Evolutionary conservation across 2,888 invertebrate species (phyloP).

Genomic region (Malthinus seriepunctatus): DNA sequence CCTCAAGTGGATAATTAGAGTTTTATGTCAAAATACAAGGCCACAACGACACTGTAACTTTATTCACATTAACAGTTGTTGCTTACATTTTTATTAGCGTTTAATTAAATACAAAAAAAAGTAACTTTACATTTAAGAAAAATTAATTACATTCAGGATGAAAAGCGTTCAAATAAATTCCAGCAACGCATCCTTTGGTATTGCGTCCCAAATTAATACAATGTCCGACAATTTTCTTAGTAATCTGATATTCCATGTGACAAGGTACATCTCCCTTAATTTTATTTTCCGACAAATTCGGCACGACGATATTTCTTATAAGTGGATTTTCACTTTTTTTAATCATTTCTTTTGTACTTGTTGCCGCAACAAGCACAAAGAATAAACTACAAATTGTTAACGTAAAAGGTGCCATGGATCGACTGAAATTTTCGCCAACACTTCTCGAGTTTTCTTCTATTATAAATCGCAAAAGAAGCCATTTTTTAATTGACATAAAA

Average conservation of each 20-base stretch:
- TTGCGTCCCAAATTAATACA: constrained; percentile 52
- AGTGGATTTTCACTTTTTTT: constrained; percentile 42
- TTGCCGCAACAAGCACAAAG: constrained; percentile 4
- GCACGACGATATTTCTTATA: constrained; percentile 33
- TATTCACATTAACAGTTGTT: no score
- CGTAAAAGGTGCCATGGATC: constrained; percentile 13
- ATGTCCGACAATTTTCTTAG: constrained; percentile 51
- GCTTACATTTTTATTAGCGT: background rate
- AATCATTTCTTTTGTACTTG: constrained; percentile 31
- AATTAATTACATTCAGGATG: constrained; percentile 53
- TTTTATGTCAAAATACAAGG: no score
- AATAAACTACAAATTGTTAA: background rate
- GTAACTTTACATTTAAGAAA: constrained; percentile 6
- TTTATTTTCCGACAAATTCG: constrained; percentile 27
- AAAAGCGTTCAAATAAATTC: constrained; percentile 53
- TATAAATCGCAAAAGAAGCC: no score
- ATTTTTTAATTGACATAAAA: constrained; percentile 14
- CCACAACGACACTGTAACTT: no score
- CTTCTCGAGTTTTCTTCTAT: no score
- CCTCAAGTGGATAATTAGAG: no score
- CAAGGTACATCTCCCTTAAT: constrained; percentile 30
- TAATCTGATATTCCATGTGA: constrained; percentile 44
- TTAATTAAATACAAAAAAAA: constrained; percentile 6
- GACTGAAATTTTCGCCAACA: background rate
- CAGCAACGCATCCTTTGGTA: constrained; percentile 52